Base-by-base conservation (phyloP, 2,888 invertebrate genomes). In the Idaea straminata region DNA sequence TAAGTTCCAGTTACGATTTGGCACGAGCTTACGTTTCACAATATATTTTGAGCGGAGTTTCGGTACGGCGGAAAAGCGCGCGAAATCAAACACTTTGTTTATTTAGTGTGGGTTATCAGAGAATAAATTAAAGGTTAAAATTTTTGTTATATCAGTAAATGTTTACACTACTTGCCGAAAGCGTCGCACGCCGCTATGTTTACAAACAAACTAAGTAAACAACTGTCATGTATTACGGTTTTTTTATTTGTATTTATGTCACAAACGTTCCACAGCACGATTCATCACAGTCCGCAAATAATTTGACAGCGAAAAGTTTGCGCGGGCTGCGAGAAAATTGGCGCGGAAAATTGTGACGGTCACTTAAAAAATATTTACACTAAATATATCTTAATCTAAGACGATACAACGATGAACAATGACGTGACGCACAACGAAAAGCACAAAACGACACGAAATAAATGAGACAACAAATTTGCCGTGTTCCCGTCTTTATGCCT, bases 401-500 rank as follows among this genome's bases (percentile, higher is more conserved):
- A 91, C 90, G 79, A 77, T 74, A 91, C 90, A 79, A 92, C 91
- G 88, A 87, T 74, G 71, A 92, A 92, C 92, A 80, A 92, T 89
- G 89, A 92, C 92, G 82, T 83, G 85, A 92, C 92, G 89, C 85
- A 92, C 92, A 86, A 92, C 89, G 87, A 89, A 92, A 93, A 89
- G 84, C 90, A 92, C 91, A 88, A 89, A 88, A 92, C 89, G 87
- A 89, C 89, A 91, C 91, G 91, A 92, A 92, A 87, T 91, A 93
- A 92, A 92, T 88, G 87, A 90, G 91, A 91, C 92, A 93, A 92
- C 93, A 88, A 91, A 87, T 87, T 87, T 88, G 93, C 91, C 93
- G 93, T 93, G 93, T 92, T 89, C 83, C 86, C 92, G 91, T 90
- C 91, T 90, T 91, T 92, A 93, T 92, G 92, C 89, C 93, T 93